phyloP scores from a whole-genome alignment of 2,113 vertebrate species.

The Physeter macrocephalus region DNA sequence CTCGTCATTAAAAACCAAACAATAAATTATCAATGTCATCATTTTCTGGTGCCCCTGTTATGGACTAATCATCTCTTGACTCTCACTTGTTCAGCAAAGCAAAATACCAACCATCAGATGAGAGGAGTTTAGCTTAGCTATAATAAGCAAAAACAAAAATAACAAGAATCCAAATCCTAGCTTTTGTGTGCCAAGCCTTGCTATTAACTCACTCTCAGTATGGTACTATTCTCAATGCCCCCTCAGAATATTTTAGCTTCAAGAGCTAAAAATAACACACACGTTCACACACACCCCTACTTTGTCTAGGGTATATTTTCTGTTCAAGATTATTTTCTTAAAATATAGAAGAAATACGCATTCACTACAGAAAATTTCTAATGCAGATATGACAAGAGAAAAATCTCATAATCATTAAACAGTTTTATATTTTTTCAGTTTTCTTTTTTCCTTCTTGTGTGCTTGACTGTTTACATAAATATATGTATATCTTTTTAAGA shows the following conservation, averaged over 20 bases:
- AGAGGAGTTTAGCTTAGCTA: background rate
- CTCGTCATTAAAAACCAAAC: background rate
- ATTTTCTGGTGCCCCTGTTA: background rate
- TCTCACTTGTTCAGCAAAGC: background rate
- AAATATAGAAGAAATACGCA: background rate
- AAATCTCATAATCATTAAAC: background rate
- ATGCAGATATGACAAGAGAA: background rate
- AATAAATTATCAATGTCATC: background rate
- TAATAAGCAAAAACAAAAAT: conserved; percentile 49
- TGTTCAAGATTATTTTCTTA: background rate
- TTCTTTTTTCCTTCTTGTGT: background rate
- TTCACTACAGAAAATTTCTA: background rate
- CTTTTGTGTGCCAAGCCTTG: background rate
- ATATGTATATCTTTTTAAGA: background rate
- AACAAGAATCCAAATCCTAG: background rate
- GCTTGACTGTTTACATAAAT: background rate
- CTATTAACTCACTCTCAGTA: background rate
- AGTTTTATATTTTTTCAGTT: background rate
- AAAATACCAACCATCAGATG: background rate
- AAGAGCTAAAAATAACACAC: conserved; percentile 21
- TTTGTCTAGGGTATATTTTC: background rate
- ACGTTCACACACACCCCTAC: background rate
- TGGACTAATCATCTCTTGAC: background rate
- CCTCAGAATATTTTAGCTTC: conserved; percentile 14
- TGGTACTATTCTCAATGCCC: background rate